Base-by-base conservation (phyloP, 2,797 vertebrate species). In the Microctenopoma stevenorrisi region DNA sequence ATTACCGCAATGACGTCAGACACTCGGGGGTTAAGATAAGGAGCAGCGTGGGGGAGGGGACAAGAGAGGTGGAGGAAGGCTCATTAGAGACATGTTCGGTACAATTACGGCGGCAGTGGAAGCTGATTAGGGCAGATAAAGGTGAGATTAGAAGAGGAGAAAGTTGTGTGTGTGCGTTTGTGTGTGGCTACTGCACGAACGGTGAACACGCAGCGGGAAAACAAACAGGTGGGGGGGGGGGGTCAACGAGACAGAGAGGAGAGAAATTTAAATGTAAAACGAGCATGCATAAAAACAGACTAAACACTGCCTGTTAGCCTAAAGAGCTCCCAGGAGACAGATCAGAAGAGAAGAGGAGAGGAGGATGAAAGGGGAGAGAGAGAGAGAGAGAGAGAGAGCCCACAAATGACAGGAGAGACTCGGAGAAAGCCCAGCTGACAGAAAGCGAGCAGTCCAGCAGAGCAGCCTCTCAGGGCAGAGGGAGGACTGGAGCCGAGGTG, bases 81-180 rank as follows among this genome's bases (percentile, higher is more conserved):
- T 76, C 61, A 52, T 84, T 78, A 77, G 58, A 46, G 68, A 61
- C 65, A 22, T 42, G 81, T 63, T 74, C 64, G 13, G 51, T 42
- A 55, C 77, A 83, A 89, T 91, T 89, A 88, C 69, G 25, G 49
- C 55, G 44, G 78, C 76, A 61, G 72, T 78, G 65, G 66, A 79
- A 80, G 75, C 70, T 77, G 81, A 86, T 88, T 86, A 84, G 40
- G 58, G 52, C 74, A 83, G 82, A 89, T 88, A 63, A 84, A 79
- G 81, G 76, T 76, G 73, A 81, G 87, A 89, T 90, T 83, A 89
- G 71, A 63, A 79, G 82, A 80, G 4, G 66, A 58, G 70, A 84
- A 81, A 81, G 64, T 71, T 74, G 58, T 30, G 50, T 63, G 73
- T 65, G 58, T 26, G 50, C 59, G 73, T 67, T 48, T 46, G 56